Conservation (phyloP, 2,113 vertebrate genomes). For the Podarcis cretensis region DNA sequence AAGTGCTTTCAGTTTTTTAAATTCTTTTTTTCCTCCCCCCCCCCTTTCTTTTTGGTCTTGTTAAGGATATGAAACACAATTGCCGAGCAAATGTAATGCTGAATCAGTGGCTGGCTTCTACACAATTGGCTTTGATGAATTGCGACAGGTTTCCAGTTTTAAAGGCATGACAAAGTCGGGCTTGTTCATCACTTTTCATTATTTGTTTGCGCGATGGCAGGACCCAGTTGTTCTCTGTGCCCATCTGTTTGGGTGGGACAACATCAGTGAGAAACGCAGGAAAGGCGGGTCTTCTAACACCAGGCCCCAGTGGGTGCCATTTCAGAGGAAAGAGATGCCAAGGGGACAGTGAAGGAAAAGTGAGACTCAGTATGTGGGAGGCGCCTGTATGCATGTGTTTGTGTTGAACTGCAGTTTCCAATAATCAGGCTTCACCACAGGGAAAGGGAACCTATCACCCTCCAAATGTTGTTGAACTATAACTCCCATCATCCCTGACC, state of each 20-base stretch:
- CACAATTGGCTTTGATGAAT: constrained; percentile 4
- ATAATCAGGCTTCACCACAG: too few species aligned
- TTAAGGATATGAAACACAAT: neutral
- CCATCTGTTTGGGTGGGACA: neutral
- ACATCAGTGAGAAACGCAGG: neutral
- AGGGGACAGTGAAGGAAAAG: accelerated
- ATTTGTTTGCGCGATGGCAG: neutral
- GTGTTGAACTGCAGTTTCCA: too few species aligned
- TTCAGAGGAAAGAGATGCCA: neutral
- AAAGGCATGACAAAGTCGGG: neutral
- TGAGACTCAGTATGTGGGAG: neutral
- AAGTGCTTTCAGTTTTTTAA: neutral
- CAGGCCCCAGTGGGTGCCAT: neutral
- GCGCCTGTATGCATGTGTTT: too few species aligned
- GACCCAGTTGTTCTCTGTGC: neutral
- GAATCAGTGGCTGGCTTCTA: neutral
- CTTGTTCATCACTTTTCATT: neutral
- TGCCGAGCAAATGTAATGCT: neutral
- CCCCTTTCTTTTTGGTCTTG: neutral
- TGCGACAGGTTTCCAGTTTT: neutral
- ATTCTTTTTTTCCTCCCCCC: too few species aligned
- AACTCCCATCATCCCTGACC: too few species aligned
- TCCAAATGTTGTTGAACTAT: too few species aligned
- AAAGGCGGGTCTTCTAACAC: neutral
- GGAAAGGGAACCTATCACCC: too few species aligned